Evolutionary conservation across 2,888 invertebrate species (phyloP).

Genomic region (Selenia dentaria): DNA sequence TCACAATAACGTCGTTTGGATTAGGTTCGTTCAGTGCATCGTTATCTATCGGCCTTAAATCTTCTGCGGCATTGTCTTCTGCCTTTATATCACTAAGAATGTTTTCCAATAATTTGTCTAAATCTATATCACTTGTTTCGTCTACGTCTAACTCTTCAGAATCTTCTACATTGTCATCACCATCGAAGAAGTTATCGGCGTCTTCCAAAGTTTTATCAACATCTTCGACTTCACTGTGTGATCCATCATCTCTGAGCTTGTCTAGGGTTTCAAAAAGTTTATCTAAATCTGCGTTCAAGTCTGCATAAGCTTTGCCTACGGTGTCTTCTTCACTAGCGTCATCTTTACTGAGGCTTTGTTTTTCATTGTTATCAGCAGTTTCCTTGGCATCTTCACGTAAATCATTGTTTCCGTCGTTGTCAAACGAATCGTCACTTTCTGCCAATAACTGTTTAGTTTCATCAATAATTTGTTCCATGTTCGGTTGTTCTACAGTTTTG

Average conservation of each 20-base stretch:
- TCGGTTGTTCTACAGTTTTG: not conserved
- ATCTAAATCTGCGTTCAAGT: constrained; percentile 58
- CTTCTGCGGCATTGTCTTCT: constrained; percentile 17
- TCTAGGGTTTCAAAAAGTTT: constrained; percentile 54
- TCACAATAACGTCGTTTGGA: constrained; percentile 25
- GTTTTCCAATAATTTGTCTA: constrained; percentile 36
- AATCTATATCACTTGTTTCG: constrained; percentile 31
- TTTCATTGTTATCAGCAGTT: constrained; percentile 7
- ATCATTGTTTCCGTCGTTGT: constrained; percentile 4
- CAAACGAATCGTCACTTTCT: constrained; percentile 14
- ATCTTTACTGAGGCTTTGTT: not conserved
- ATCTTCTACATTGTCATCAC: constrained; percentile 10
- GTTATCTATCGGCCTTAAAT: constrained; percentile 15
- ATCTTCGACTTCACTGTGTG: constrained; percentile 27
- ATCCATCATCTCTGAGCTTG: constrained; percentile 44
- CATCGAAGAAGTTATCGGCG: constrained; percentile 25
- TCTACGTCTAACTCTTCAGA: constrained; percentile 27
- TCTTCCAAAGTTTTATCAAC: constrained; percentile 27
- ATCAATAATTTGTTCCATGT: constrained; percentile 22
- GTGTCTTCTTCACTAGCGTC: constrained; percentile 42
- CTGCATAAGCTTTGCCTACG: constrained; percentile 48
- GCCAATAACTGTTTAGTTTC: constrained; percentile 26
- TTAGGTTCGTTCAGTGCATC: constrained; percentile 29
- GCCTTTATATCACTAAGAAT: constrained; percentile 21
- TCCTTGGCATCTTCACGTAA: not conserved